phyloP scores from a whole-genome alignment of 2,888 invertebrate genomes.

The Peribatodes rhomboidaria region DNA sequence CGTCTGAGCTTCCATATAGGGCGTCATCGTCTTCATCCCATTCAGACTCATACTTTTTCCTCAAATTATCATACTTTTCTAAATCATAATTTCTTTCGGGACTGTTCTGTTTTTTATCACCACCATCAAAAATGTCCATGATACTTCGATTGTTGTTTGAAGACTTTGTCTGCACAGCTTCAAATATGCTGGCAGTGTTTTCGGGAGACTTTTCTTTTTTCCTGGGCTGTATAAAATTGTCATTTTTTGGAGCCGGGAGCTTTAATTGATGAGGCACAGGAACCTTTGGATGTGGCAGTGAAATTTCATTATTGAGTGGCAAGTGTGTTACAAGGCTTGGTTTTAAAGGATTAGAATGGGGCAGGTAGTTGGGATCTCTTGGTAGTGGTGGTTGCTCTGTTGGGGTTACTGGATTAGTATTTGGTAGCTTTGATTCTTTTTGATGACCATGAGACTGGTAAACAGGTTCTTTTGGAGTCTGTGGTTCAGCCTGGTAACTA shows the following conservation, averaged over 20 bases:
- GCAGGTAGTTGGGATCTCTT: not conserved
- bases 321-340: not conserved
- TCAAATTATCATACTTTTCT: constrained; percentile 62
- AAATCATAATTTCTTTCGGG: constrained; percentile 60
- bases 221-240: not conserved
- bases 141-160: constrained; percentile 73
- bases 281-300: constrained; percentile 1
- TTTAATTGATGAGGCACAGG: not conserved
- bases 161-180: constrained; percentile 70
- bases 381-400: not conserved
- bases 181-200: constrained; percentile 67
- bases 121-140: constrained; percentile 75
- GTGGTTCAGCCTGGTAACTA: not conserved
- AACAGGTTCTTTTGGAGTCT: not conserved
- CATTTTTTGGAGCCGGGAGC: constrained; percentile 8
- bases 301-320: constrained; percentile 1
- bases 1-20: constrained; percentile 71
- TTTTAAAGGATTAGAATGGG: constrained; percentile 2
- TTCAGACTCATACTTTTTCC: constrained; percentile 67
- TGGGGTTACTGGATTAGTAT: not conserved
- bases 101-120: constrained; percentile 54
- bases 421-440: constrained; percentile 5
- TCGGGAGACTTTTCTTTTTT: constrained; percentile 47
- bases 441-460: not conserved
- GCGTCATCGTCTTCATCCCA: constrained; percentile 84